Percentiles rank a stretch among this genome's conserved stretches.
These are phyloP conservation scores for Papilio aristodemus DNA, from an alignment of 1,140 invertebrate species.

Conservation along the genomic window DNA sequence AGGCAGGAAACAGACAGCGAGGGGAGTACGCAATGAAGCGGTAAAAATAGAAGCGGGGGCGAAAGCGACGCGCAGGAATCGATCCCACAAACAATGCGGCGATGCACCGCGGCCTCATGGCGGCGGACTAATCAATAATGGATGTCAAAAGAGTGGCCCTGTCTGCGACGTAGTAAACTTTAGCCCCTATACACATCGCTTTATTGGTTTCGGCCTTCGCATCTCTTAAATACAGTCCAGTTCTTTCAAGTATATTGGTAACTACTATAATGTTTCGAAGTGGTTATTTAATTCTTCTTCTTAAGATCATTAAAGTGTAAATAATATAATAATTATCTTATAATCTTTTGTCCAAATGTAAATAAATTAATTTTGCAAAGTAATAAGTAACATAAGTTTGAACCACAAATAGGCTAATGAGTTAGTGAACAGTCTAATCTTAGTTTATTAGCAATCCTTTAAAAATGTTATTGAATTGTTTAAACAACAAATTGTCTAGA, in stretches of 20 bases:
- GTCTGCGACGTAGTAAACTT: constrained; percentile 25
- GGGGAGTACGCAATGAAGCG: constrained; percentile 78
- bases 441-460: too few species aligned
- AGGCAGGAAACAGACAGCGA: constrained; percentile 75
- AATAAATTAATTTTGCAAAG: too few species aligned
- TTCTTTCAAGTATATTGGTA: not conserved
- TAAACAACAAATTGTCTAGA: too few species aligned
- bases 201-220: constrained; percentile 12
- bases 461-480: too few species aligned
- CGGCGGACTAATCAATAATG: constrained; percentile 68
- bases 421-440: not conserved
- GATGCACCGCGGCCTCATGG: constrained; percentile 63
- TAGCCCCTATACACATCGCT: not conserved
- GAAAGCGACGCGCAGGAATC: constrained; percentile 69
- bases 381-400: constrained; percentile 3
- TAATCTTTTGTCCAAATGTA: too few species aligned
- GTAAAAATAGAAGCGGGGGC: constrained; percentile 78
- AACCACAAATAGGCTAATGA: not conserved
- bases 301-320: not conserved
- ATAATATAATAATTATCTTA: too few species aligned
- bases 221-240: not conserved
- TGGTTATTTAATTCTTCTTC: not conserved
- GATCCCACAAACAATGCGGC: constrained; percentile 66
- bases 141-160: constrained; percentile 46
- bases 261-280: not conserved